phyloP scores from a whole-genome alignment of 2,888 invertebrate genomes.

The Stomorhina lunata region DNA sequence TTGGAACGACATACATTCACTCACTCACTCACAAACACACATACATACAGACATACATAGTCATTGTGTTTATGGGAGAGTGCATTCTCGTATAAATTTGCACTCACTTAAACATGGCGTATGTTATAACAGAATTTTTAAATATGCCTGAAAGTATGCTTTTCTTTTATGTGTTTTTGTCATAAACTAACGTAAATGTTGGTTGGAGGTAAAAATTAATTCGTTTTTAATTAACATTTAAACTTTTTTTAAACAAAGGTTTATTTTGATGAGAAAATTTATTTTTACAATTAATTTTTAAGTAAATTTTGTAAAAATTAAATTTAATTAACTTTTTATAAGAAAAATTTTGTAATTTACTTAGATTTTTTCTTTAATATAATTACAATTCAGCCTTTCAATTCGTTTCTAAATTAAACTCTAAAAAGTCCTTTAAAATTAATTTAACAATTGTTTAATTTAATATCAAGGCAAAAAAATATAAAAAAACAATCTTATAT shows the following conservation, averaged over 20 bases:
- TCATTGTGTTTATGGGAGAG: not conserved
- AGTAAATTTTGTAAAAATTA: too few relatives aligned
- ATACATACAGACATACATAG: not conserved
- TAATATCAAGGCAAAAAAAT: too few relatives aligned
- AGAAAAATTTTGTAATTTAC: too few relatives aligned
- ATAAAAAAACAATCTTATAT: not conserved
- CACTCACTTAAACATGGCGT: not conserved
- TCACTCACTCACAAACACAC: not conserved
- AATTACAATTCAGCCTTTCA: too few relatives aligned
- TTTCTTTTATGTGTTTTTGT: constrained; percentile 32
- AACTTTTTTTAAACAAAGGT: not conserved
- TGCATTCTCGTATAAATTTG: not conserved
- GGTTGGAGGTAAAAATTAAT: not conserved
- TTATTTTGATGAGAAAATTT: too few relatives aligned
- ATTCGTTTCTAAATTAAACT: too few relatives aligned
- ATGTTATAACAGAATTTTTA: not conserved
- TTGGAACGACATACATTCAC: not conserved
- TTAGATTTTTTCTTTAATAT: too few relatives aligned
- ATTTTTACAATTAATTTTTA: too few relatives aligned
- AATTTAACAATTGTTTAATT: too few relatives aligned
- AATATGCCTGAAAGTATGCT: constrained; percentile 21
- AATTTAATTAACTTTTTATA: too few relatives aligned
- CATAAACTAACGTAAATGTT: constrained; percentile 12
- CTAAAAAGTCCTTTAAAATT: too few relatives aligned
- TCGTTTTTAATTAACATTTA: not conserved